Evolutionary conservation across 2,113 vertebrate genomes (phyloP).

Genomic region (Bucco capensis): DNA sequence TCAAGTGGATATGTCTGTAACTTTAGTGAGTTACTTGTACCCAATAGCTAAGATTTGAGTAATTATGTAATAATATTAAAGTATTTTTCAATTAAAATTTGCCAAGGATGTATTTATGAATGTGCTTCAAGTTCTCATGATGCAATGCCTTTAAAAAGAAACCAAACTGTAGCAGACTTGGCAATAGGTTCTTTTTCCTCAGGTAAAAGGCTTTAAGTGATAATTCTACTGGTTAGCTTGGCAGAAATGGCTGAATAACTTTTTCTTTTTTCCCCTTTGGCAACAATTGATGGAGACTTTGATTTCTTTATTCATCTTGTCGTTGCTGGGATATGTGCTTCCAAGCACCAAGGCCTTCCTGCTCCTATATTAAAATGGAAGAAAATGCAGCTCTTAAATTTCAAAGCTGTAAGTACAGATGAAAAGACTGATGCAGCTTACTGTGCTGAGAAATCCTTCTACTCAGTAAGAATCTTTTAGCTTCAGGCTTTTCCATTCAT

Average conservation of each 20-base stretch:
- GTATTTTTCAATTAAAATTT: slow-evolving; percentile 34
- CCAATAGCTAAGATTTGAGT: background rate
- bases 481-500: background rate
- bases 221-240: background rate
- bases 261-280: background rate
- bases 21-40: slow-evolving; percentile 19
- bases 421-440: background rate
- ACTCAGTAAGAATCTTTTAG: background rate
- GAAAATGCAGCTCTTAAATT: background rate
- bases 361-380: background rate
- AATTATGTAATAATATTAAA: slow-evolving; percentile 11
- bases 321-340: background rate
- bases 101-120: background rate
- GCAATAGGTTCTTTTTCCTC: background rate
- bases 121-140: background rate
- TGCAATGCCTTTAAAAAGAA: background rate
- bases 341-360: background rate
- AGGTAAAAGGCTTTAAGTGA: background rate
- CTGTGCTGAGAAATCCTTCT: background rate
- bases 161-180: background rate
- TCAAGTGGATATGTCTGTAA: slow-evolving; percentile 65
- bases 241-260: background rate
- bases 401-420: background rate
- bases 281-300: background rate
- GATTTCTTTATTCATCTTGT: background rate